Percentiles rank a stretch among this genome's conserved stretches.
Conservation (phyloP, 1,140 invertebrate species). For the Dreissena polymorpha region DNA sequence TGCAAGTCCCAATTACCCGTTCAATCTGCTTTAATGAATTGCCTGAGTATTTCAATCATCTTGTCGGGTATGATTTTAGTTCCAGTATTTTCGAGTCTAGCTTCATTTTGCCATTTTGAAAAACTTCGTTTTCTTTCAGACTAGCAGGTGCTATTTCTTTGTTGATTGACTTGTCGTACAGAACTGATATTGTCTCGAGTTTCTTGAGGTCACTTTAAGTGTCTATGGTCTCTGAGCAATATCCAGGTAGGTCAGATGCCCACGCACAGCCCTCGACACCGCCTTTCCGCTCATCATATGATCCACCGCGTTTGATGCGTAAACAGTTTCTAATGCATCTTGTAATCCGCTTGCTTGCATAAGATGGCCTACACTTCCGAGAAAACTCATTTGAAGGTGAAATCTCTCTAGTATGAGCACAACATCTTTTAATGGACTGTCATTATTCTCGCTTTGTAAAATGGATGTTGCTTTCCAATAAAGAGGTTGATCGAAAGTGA, state of each 20-base stretch:
- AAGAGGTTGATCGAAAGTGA: conserved; percentile 67
- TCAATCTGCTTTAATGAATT: conserved; percentile 62
- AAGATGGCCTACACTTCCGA: not conserved
- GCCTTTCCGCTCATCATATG: conserved; percentile 76
- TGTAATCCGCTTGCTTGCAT: conserved; percentile 46
- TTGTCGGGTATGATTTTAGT: conserved; percentile 23
- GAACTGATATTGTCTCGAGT: not conserved
- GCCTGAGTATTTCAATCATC: conserved; percentile 55
- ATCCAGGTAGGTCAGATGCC: conserved; percentile 64
- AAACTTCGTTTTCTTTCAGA: not conserved
- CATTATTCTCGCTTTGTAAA: conserved; percentile 25
- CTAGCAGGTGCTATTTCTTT: not conserved
- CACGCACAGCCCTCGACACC: conserved; percentile 76
- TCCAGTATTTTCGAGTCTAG: conserved; percentile 3
- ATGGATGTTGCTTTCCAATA: conserved; percentile 58
- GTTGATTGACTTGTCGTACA: not conserved
- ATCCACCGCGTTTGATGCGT: conserved; percentile 63
- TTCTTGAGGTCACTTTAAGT: not conserved
- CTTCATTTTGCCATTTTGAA: not conserved
- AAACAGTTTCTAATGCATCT: conserved; percentile 59
- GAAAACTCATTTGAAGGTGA: conserved; percentile 59
- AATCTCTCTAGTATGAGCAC: conserved; percentile 49
- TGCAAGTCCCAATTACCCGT: conserved; percentile 63
- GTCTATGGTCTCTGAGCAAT: not conserved
- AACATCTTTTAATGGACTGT: conserved; percentile 30